These are phyloP conservation scores for Oplegnathus fasciatus DNA, from an alignment of 2,113 vertebrate genomes.

Conservation along the genomic window DNA sequence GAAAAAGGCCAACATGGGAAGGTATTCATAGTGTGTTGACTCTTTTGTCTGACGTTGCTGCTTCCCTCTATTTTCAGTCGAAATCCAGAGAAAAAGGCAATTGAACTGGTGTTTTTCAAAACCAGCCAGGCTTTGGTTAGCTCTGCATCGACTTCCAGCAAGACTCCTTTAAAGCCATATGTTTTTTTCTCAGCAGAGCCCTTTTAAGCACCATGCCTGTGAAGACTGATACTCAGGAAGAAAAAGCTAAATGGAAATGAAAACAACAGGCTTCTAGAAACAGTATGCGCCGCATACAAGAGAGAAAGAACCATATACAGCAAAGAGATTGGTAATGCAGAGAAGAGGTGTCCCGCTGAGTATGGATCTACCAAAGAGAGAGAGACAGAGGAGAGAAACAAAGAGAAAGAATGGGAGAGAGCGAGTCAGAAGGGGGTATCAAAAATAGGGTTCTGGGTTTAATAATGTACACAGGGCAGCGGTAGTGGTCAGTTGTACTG, in stretches of 20 bases:
- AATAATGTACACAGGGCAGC: slow-evolving; percentile 70
- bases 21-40: slow-evolving; percentile 13
- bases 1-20: neutral
- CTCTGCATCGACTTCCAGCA: slow-evolving; percentile 49
- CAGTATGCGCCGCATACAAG: slow-evolving; percentile 26
- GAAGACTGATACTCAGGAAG: slow-evolving; percentile 52
- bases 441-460: slow-evolving; percentile 60
- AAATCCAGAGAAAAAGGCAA: slow-evolving; percentile 39
- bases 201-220: slow-evolving; percentile 50
- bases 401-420: slow-evolving; percentile 2
- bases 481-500: slow-evolving; percentile 58
- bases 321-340: slow-evolving; percentile 59
- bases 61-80: slow-evolving; percentile 35
- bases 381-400: neutral
- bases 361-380: slow-evolving; percentile 45
- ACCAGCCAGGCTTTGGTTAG: slow-evolving; percentile 42
- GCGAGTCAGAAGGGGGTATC: slow-evolving; percentile 23
- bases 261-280: slow-evolving; percentile 56
- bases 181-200: slow-evolving; percentile 31
- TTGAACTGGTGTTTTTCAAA: slow-evolving; percentile 42
- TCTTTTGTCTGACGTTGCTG: slow-evolving; percentile 11
- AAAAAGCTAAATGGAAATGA: slow-evolving; percentile 55
- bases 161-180: slow-evolving; percentile 52
- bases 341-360: slow-evolving; percentile 49
- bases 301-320: slow-evolving; percentile 37